Evolutionary conservation across 64 coral and sea anemone genomes (phyloP).

Genomic region (Montipora foliosa): DNA sequence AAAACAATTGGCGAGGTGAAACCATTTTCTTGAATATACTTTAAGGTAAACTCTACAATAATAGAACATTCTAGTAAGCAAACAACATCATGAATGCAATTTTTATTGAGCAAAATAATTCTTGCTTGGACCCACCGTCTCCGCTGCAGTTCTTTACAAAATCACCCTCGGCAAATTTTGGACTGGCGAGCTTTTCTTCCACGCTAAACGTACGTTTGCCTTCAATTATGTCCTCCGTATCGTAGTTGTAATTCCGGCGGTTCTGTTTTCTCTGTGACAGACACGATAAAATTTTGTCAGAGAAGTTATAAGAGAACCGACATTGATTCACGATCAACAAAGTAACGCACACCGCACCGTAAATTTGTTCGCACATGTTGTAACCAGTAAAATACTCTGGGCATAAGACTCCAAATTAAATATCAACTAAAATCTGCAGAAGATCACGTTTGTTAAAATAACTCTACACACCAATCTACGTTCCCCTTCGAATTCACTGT

Average conservation of each 20-base stretch:
- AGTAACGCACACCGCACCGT: conserved; percentile 30
- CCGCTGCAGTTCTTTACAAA: conserved; percentile 88
- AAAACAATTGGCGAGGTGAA: conserved; percentile 85
- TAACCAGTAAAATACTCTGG: conserved; percentile 20
- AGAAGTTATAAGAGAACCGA: conserved; percentile 8
- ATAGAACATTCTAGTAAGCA: conserved; percentile 68
- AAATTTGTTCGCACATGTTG: conserved; percentile 2
- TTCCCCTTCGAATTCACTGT: conserved; percentile 35
- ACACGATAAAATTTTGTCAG: conserved; percentile 37
- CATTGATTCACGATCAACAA: conserved; percentile 2
- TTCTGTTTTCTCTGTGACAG: conserved; percentile 78
- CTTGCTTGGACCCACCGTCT: conserved; percentile 83
- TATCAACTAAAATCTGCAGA: not conserved
- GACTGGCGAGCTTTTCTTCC: conserved; percentile 90
- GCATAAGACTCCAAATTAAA: conserved; percentile 11
- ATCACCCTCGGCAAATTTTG: conserved; percentile 80
- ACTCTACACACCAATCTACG: conserved; percentile 57
- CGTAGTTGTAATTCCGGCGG: conserved; percentile 92
- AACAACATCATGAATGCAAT: conserved; percentile 25
- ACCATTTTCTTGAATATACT: conserved; percentile 92
- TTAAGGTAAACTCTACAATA: conserved; percentile 92
- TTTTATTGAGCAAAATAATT: conserved; percentile 80
- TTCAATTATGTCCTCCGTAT: conserved; percentile 93
- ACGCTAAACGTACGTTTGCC: conserved; percentile 99
- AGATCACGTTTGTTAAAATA: conserved; percentile 36